These are phyloP conservation scores for Unio delphinus DNA, from an alignment of 2,888 invertebrate genomes.

Conservation along the genomic window DNA sequence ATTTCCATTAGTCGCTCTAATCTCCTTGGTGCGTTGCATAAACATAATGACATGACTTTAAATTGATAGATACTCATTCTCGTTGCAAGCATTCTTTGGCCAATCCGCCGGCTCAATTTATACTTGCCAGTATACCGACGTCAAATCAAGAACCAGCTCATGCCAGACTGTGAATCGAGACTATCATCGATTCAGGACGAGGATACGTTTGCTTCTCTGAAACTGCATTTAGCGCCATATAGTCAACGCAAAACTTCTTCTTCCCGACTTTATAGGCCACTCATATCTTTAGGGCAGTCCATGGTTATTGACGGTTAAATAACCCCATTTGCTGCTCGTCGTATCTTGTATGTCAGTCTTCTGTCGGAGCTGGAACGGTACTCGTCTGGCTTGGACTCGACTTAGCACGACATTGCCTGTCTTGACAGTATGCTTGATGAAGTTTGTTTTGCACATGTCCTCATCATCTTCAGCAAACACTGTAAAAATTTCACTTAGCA, in stretches of 20 bases:
- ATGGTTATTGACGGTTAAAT: conserved; percentile 21
- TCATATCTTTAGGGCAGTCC: conserved; percentile 20
- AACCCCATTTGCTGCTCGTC: conserved; percentile 17
- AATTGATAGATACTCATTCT: conserved; percentile 16
- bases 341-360: conserved; percentile 15
- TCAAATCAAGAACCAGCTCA: conserved; percentile 26
- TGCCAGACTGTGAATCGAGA: conserved; percentile 12
- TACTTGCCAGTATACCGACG: conserved; percentile 37
- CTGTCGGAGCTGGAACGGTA: conserved; percentile 12
- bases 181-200: conserved; percentile 18
- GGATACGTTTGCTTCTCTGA: conserved; percentile 17
- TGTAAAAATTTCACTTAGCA: no score
- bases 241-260: conserved; percentile 23
- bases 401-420: conserved; percentile 12
- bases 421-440: conserved; percentile 8
- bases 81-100: conserved; percentile 30
- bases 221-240: conserved; percentile 13
- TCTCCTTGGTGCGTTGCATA: conserved; percentile 31
- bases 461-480: not conserved
- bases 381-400: conserved; percentile 14
- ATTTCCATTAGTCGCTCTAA: conserved; percentile 8
- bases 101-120: conserved; percentile 16
- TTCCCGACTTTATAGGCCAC: conserved; percentile 25
- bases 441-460: conserved; percentile 11
- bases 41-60: conserved; percentile 31